A percentile compares a stretch with the other conserved stretches of the same genome.
phyloP scores from a whole-genome alignment of 2,888 invertebrate species.

The Aleiodes testaceus region DNA sequence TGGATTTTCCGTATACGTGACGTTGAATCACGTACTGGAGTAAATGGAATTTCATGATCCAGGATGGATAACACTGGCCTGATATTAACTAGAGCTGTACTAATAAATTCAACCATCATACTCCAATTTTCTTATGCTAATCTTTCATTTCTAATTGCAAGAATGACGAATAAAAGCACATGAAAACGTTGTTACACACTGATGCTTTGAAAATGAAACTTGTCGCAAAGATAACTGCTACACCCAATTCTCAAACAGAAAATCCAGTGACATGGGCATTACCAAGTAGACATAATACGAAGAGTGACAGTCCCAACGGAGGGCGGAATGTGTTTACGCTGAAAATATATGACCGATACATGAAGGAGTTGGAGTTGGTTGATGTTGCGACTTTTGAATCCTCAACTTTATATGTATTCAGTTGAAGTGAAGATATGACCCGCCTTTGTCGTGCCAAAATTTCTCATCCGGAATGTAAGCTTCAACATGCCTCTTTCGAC shows the following conservation, averaged over 20 bases:
- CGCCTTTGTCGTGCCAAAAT: conserved; percentile 67
- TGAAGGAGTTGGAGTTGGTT: conserved; percentile 49
- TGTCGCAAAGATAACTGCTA: neutral
- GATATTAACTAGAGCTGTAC: conserved; percentile 13
- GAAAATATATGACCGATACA: conserved; percentile 57
- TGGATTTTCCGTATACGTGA: conserved; percentile 18
- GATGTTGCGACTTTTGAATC: conserved; percentile 46
- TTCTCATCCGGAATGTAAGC: conserved; percentile 41
- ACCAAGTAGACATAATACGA: conserved; percentile 64
- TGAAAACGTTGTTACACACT: conserved; percentile 8
- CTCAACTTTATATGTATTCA: conserved; percentile 54
- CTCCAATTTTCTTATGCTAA: conserved; percentile 26
- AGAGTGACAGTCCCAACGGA: conserved; percentile 53
- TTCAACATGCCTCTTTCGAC: conserved; percentile 14
- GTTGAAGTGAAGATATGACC: conserved; percentile 62
- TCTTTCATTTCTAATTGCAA: conserved; percentile 26
- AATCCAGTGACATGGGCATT: conserved; percentile 20
- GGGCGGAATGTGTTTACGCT: conserved; percentile 49
- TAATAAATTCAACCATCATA: conserved; percentile 20
- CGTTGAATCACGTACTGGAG: conserved; percentile 6
- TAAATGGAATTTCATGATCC: conserved; percentile 18
- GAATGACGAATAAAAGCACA: conserved; percentile 12
- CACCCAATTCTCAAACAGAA: neutral
- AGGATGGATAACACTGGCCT: conserved; percentile 1
- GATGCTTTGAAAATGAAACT: conserved; percentile 25